These are phyloP conservation scores for Monopterus albus DNA, from an alignment of 2,113 vertebrate species.

Conservation along the genomic window DNA sequence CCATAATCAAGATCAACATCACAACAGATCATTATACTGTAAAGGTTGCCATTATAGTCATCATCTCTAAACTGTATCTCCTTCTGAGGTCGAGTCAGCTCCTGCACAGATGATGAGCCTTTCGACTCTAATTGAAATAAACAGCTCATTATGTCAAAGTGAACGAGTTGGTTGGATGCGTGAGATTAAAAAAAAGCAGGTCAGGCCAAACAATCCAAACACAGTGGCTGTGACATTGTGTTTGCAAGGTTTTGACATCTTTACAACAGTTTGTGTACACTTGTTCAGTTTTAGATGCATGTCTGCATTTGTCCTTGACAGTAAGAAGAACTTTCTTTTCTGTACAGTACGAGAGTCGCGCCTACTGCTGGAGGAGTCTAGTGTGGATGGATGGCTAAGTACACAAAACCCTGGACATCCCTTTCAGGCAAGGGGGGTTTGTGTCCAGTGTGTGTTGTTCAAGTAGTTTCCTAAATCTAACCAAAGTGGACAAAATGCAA, in stretches of 20 bases:
- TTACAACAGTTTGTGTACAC: no score
- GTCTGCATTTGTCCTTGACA: no score
- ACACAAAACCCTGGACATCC: no score
- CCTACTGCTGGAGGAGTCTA: no score
- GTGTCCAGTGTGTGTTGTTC: no score
- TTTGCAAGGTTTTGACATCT: background rate
- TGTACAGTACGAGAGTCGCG: no score
- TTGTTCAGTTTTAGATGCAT: no score
- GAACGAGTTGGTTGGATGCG: conserved; percentile 19
- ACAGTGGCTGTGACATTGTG: background rate
- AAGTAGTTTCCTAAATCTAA: no score
- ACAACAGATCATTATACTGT: conserved; percentile 56
- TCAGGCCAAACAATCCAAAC: conserved; percentile 7
- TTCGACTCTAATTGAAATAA: conserved; percentile 69
- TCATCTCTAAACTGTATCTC: conserved; percentile 44
- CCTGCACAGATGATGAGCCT: conserved; percentile 50
- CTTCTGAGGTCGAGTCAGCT: conserved; percentile 35
- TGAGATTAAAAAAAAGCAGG: conserved; percentile 4
- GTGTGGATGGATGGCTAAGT: no score
- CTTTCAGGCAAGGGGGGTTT: no score
- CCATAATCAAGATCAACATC: conserved; percentile 66
- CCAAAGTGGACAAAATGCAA: no score
- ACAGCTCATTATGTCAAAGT: conserved; percentile 55
- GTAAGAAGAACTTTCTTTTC: no score
- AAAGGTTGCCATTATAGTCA: conserved; percentile 42